Evolutionary conservation across 1,140 invertebrate species (phyloP).

Genomic region (Stenopsyche tienmushanensis): DNA sequence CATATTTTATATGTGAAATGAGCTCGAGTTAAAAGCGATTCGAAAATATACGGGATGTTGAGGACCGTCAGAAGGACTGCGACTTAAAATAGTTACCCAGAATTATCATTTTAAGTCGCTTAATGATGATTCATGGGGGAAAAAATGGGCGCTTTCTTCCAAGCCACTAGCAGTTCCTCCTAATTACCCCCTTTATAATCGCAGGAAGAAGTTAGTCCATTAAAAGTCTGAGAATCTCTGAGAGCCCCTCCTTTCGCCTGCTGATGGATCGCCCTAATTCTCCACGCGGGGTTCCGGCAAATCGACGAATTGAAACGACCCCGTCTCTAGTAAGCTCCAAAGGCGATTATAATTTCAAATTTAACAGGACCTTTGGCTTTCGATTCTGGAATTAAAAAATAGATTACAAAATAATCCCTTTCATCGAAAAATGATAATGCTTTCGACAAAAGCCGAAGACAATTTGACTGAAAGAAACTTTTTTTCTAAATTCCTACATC

Average conservation of each 20-base stretch:
- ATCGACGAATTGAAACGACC: no score
- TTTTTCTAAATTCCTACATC: no score
- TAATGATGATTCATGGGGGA: constrained; percentile 32
- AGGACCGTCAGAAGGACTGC: background rate
- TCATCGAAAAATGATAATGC: no score
- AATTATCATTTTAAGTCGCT: constrained; percentile 25
- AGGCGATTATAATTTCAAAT: constrained; percentile 1
- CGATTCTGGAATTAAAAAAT: no score
- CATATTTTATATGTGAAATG: no score
- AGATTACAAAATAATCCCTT: no score
- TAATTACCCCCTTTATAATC: constrained; percentile 10
- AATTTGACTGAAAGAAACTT: no score
- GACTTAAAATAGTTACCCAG: constrained; percentile 10
- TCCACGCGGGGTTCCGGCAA: background rate
- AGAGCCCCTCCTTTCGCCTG: background rate
- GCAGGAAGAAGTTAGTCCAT: constrained; percentile 12
- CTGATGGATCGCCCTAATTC: background rate
- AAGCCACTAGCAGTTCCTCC: constrained; percentile 5
- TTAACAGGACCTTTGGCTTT: no score
- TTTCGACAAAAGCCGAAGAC: no score
- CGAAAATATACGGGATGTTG: background rate
- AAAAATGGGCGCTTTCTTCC: constrained; percentile 30
- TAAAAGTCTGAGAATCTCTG: constrained; percentile 14
- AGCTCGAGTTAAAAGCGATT: no score
- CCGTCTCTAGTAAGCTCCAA: no score